A percentile compares a stretch with the other conserved stretches of the same genome.
Conservation (phyloP, 2,113 vertebrate species). For the Ammodramus savannarum region DNA sequence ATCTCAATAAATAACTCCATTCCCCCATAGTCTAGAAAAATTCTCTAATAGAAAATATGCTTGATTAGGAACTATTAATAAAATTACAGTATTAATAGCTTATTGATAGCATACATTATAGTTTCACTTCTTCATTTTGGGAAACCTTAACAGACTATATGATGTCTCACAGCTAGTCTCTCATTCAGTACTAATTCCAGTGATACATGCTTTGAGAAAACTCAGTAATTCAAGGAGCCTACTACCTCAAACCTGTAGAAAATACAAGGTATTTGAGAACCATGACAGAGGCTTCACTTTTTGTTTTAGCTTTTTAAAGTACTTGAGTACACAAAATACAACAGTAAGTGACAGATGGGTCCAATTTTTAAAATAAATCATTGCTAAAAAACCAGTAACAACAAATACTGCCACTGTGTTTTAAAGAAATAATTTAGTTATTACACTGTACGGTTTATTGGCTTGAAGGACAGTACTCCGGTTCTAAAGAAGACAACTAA, state of each 20-base stretch:
- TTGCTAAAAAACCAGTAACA: not conserved
- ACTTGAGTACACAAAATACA: not conserved
- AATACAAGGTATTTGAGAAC: not conserved
- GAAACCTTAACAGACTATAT: not conserved
- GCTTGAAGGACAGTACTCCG: not conserved
- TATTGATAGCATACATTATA: rapidly evolving
- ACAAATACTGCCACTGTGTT: not conserved
- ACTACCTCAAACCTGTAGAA: not conserved
- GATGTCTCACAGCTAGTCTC: not conserved
- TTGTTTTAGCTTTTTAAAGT: not conserved
- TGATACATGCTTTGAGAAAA: not conserved
- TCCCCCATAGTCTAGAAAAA: not conserved
- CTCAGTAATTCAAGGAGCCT: not conserved
- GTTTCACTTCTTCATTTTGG: not conserved
- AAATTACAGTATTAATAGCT: not conserved
- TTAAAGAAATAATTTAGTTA: not conserved
- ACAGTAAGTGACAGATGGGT: not conserved
- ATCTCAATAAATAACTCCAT: not conserved
- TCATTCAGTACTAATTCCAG: not conserved
- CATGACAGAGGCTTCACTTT: not conserved
- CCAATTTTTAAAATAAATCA: not conserved
- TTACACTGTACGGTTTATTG: not conserved
- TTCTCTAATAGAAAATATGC: not conserved
- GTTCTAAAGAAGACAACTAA: slow-evolving; percentile 67
- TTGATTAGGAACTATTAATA: not conserved